Base-by-base conservation (phyloP, 1,140 invertebrate species). In the Drosophila kepulauana region DNA sequence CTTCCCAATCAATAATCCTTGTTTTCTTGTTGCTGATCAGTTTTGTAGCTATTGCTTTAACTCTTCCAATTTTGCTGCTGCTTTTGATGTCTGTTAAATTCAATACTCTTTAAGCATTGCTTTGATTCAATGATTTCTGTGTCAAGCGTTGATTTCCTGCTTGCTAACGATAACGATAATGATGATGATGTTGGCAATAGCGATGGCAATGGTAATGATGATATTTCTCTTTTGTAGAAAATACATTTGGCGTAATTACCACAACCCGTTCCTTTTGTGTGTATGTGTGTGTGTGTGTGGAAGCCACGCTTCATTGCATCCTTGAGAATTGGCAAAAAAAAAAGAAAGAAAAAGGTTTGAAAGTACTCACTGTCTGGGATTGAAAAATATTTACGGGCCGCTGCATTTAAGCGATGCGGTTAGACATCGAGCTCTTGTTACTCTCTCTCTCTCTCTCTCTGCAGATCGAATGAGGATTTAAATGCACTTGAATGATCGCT, bases 401-500 rank as follows among this genome's bases (percentile, higher is more conserved):
- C 13, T 78, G 84, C 71, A 70, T 81, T 75, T 82, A 51, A 51
- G 62, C 48, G 62, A 66, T 87, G 82, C 80, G 82, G 84, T 89
- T 84, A 77, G 82, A 65, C 63, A 61, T 64, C 6, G 28, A 64
- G 49, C 80, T 71, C 67, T 51, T 71, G 58, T 69, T 74, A 71
- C 79, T 69, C 58, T 51, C 65, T 20, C 3, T 2, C 16, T 20
- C 16, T 20, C 16, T 20, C 20, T 25, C 20, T 25, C 20, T 25
- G 20, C 20, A 25, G 20, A 25, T 25, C 20, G 20, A 73, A 77
- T 41, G 66, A 64, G 82, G 79, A 84, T 89, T 84, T 81, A 89
- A 84, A 88, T 89, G 85, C 85, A 84, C 84, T 88, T 84, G 64
- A 88, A 73, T 81, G 78, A 88, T 65, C 77, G 72, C 80, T 80